These are phyloP conservation scores for Calliopum simillimum DNA, from an alignment of 2,888 invertebrate genomes.

Conservation along the genomic window DNA sequence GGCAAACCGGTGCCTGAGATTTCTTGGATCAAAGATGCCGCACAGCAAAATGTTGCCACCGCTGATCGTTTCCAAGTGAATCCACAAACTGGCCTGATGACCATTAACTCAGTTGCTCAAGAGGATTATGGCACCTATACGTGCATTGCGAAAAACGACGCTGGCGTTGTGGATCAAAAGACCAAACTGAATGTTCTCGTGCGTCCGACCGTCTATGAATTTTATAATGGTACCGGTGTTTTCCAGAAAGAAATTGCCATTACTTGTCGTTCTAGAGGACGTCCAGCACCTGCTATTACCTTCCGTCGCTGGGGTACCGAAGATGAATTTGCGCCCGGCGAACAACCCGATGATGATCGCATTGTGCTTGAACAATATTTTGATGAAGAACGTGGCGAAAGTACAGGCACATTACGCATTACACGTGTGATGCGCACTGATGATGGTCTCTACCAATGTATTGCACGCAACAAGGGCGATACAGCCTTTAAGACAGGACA, in stretches of 20 bases:
- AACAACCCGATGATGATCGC: slow-evolving; percentile 75
- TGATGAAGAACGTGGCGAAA: slow-evolving; percentile 71
- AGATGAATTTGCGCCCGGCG: slow-evolving; percentile 75
- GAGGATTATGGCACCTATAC: slow-evolving; percentile 85
- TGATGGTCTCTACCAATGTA: slow-evolving; percentile 90
- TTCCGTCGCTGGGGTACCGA: slow-evolving; percentile 81
- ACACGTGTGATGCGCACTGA: slow-evolving; percentile 75
- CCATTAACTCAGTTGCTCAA: slow-evolving; percentile 79
- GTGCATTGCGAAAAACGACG: slow-evolving; percentile 84
- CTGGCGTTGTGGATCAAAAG: slow-evolving; percentile 77
- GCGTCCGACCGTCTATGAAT: slow-evolving; percentile 83
- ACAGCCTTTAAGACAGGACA: slow-evolving; percentile 83
- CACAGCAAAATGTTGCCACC: slow-evolving; percentile 78
- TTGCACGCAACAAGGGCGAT: slow-evolving; percentile 84
- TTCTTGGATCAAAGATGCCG: slow-evolving; percentile 83
- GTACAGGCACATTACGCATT: slow-evolving; percentile 78
- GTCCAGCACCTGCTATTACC: slow-evolving; percentile 83
- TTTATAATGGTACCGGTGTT: slow-evolving; percentile 78
- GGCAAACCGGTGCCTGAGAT: slow-evolving; percentile 89
- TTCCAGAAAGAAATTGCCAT: slow-evolving; percentile 75
- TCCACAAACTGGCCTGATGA: slow-evolving; percentile 77
- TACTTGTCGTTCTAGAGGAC: slow-evolving; percentile 82
- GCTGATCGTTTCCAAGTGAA: slow-evolving; percentile 75
- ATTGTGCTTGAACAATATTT: slow-evolving; percentile 73
- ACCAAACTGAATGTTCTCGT: slow-evolving; percentile 80